phyloP scores from a whole-genome alignment of 2,113 vertebrate genomes.

The Gila orcuttii region DNA sequence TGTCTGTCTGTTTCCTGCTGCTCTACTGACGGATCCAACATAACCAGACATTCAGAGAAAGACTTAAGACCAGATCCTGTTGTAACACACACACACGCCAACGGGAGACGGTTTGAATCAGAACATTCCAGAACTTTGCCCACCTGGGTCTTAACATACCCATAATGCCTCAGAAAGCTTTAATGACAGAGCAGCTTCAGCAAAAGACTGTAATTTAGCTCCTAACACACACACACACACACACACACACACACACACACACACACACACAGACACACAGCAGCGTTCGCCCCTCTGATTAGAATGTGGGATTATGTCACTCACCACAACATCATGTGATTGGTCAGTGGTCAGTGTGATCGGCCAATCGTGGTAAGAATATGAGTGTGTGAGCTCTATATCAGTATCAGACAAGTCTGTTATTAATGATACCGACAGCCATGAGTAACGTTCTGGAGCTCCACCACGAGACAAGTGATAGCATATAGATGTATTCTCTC shows the following conservation, averaged over 20 bases:
- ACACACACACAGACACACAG: conserved; percentile 11
- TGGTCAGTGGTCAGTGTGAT: conserved; percentile 31
- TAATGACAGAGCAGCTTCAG: conserved; percentile 53
- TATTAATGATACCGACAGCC: conserved; percentile 3
- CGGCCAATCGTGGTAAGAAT: background rate
- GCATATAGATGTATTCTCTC: background rate
- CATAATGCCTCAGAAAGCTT: conserved; percentile 40
- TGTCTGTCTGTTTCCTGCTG: conserved; percentile 42
- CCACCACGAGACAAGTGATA: background rate
- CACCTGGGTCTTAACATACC: conserved; percentile 58
- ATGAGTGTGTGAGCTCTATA: background rate
- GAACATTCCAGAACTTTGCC: conserved; percentile 52
- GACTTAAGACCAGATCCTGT: conserved; percentile 35
- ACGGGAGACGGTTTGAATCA: conserved; percentile 28
- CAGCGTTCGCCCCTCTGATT: conserved; percentile 21
- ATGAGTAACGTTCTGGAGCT: conserved; percentile 15
- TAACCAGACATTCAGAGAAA: conserved; percentile 44
- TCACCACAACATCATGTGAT: conserved; percentile 25
- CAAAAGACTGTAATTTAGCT: conserved; percentile 55
- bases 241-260: conserved; percentile 28
- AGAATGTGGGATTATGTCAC: conserved; percentile 50
- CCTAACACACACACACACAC: conserved; percentile 32
- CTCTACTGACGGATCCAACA: conserved; percentile 30
- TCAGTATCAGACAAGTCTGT: conserved; percentile 11
- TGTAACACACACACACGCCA: conserved; percentile 21